Percentiles rank a stretch among this genome's conserved stretches.
Conservation (phyloP, 2,797 vertebrate species). For the Todus mexicanus region DNA sequence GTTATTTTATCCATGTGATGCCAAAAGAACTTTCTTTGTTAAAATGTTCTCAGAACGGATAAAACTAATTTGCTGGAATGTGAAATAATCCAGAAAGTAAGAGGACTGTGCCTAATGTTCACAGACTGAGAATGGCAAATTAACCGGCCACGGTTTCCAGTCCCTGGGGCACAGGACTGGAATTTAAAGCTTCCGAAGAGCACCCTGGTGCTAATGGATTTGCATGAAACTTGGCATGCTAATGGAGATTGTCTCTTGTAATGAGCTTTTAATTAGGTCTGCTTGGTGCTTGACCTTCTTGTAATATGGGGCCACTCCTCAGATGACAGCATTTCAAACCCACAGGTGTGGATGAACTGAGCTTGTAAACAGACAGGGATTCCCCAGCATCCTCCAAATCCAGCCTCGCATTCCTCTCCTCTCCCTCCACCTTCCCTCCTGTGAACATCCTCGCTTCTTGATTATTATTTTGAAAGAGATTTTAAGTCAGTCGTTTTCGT, state of each 20-base stretch:
- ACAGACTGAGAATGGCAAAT: slow-evolving; percentile 67
- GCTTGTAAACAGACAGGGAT: slow-evolving; percentile 78
- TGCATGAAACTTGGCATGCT: slow-evolving; percentile 88
- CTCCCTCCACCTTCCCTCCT: not conserved
- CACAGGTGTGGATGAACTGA: slow-evolving; percentile 81
- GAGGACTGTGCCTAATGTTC: slow-evolving; percentile 71
- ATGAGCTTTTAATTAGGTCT: slow-evolving; percentile 98
- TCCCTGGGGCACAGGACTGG: slow-evolving; percentile 73
- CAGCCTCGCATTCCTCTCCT: not conserved
- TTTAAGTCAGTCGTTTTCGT: not conserved
- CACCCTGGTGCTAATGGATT: slow-evolving; percentile 87
- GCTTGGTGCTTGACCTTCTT: slow-evolving; percentile 92
- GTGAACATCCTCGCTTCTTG: not conserved
- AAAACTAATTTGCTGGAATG: slow-evolving; percentile 78
- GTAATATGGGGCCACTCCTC: slow-evolving; percentile 79
- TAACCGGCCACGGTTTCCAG: slow-evolving; percentile 65
- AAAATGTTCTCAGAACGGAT: slow-evolving; percentile 75
- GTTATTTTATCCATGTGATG: slow-evolving; percentile 73
- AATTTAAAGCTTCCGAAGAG: slow-evolving; percentile 84
- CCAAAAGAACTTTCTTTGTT: slow-evolving; percentile 75
- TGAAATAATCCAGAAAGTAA: slow-evolving; percentile 79
- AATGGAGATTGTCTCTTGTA: slow-evolving; percentile 92
- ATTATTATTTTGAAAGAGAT: not conserved
- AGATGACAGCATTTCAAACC: slow-evolving; percentile 82
- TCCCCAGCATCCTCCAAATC: slow-evolving; percentile 78